phyloP scores from a whole-genome alignment of 2,797 vertebrate genomes.

The Picus viridis region DNA sequence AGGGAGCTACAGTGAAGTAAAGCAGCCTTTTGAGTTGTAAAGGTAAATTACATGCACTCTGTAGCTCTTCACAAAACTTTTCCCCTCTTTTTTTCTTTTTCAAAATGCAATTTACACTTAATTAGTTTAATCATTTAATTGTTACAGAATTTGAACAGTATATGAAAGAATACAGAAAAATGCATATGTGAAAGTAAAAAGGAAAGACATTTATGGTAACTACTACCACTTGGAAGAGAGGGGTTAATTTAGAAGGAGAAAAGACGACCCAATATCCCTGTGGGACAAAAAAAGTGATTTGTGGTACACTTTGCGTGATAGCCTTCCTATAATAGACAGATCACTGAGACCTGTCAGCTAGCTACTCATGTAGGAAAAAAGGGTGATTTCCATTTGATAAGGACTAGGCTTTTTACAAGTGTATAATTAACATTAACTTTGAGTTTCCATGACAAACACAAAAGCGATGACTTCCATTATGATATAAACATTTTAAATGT shows the following conservation, averaged over 20 bases:
- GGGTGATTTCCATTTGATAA: slow-evolving; percentile 53
- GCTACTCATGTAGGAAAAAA: neutral
- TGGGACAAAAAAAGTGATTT: slow-evolving; percentile 18
- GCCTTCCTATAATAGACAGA: slow-evolving; percentile 8
- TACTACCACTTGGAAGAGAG: neutral
- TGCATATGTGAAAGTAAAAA: neutral
- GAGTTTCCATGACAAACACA: slow-evolving; percentile 45
- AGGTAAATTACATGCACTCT: slow-evolving; percentile 18
- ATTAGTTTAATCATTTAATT: slow-evolving; percentile 70
- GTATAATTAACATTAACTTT: slow-evolving; percentile 32
- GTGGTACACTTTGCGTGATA: neutral
- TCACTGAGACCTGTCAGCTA: neutral
- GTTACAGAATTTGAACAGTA: slow-evolving; percentile 41
- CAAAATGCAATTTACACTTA: slow-evolving; percentile 55
- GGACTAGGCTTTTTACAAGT: slow-evolving; percentile 2
- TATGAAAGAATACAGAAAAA: slow-evolving; percentile 25
- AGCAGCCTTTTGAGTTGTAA: neutral
- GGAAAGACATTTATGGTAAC: neutral
- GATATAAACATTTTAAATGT: slow-evolving; percentile 32
- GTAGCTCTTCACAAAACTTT: neutral
- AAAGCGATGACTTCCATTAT: slow-evolving; percentile 18
- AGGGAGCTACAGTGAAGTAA: slow-evolving; percentile 22
- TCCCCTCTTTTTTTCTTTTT: slow-evolving; percentile 1
- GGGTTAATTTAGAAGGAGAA: slow-evolving; percentile 22
- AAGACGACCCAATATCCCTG: neutral